Evolutionary conservation across 2,113 vertebrate species (phyloP).

Genomic region (Macquaria australasica): DNA sequence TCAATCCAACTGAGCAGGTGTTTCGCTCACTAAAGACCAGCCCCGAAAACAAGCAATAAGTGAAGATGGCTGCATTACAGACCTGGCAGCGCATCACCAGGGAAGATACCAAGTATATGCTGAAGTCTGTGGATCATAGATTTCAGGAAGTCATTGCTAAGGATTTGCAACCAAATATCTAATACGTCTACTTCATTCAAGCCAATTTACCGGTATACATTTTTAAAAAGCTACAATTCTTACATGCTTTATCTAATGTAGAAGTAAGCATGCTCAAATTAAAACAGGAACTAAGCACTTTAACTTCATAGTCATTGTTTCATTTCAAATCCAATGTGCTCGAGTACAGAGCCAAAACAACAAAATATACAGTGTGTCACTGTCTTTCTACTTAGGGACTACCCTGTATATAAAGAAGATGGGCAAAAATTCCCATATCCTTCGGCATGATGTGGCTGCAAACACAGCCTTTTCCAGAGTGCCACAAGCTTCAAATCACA

Average conservation of each 20-base stretch:
- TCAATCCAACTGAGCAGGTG: conserved; percentile 44
- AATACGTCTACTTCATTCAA: not conserved
- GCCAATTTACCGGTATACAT: conserved; percentile 1
- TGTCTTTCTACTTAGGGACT: not conserved
- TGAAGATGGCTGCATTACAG: conserved; percentile 47
- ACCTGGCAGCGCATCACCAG: conserved; percentile 30
- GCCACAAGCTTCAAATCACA: conserved; percentile 30
- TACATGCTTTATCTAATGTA: not conserved
- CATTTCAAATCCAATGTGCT: not conserved
- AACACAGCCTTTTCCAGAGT: conserved; percentile 11
- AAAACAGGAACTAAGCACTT: not conserved
- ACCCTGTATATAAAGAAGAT: not conserved
- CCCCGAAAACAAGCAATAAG: conserved; percentile 46
- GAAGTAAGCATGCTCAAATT: not conserved
- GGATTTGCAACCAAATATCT: conserved; percentile 5
- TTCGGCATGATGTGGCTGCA: not conserved
- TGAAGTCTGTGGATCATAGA: conserved; percentile 15
- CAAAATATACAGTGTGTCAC: not conserved
- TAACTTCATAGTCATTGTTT: not conserved
- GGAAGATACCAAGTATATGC: conserved; percentile 36
- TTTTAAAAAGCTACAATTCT: not conserved
- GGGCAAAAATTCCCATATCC: not conserved
- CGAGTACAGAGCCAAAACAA: not conserved
- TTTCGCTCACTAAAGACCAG: conserved; percentile 44
- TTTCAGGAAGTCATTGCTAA: conserved; percentile 28